Evolutionary conservation across 2,113 vertebrate genomes (phyloP), one percentile per base, ranked within the genome.

Genomic region (Alouatta palliata): DNA sequence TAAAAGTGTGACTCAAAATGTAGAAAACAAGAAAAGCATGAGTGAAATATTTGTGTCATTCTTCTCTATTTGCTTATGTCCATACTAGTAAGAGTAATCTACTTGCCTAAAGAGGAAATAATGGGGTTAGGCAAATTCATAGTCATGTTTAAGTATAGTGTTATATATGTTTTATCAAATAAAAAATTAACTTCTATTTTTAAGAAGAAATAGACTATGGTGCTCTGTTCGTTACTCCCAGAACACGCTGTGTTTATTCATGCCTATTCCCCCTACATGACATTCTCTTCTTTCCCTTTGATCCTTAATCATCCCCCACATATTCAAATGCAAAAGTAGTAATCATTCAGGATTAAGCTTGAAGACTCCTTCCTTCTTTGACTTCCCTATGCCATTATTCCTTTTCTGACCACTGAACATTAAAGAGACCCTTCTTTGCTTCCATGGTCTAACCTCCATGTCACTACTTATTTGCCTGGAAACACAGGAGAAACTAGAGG

Each of bases 1-100:
- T 96, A 71, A 92, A 97, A 90, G 89, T 94, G 83, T 97, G 87
- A 92, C 90, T 96, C 56, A 96, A 92, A 98, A 94, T 95, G 64
- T 64, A 77, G 71, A 90, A 95, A 97, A 94, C 40, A 75, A 87
- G 87, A 66, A 97, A 87, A 82, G 32, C 35, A 43, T 66, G 47
- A 96, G n/a, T 82, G 58, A 95, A 96, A 96, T 90, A 95, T 92
- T 92, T 96, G 30, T 80, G 13, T 20, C 52, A 85, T 54, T 92
- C 35, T 40, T 77, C 3, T 5, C 27, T 71, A 2, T 87, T 93
- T 88, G 75, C 64, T 91, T 68, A 12, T 73, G 45, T 61, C 64
- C 61, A 16, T 66, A 68, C 87, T 68, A n/a, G 19, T n/a, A 12
- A 84, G 3, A 75, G 21, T 23, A 79, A 54, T 52, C 87, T 8